Evolutionary conservation across 2,888 invertebrate genomes (phyloP).

Genomic region (Aplocera efformata): DNA sequence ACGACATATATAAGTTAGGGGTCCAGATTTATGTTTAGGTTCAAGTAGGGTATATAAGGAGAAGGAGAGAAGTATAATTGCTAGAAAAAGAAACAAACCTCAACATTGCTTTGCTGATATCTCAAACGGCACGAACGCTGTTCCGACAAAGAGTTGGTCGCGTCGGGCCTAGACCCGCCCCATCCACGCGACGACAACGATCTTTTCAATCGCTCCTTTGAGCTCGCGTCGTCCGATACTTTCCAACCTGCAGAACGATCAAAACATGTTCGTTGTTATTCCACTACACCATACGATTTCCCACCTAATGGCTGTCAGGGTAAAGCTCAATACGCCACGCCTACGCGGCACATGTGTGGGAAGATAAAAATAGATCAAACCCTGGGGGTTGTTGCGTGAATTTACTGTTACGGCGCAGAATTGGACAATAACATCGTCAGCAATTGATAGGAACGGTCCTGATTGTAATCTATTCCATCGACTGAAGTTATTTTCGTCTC

Average conservation of each 20-base stretch:
- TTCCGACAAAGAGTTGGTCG: slow-evolving; percentile 83
- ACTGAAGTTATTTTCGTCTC: slow-evolving; percentile 23
- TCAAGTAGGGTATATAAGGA: no score
- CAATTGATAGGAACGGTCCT: slow-evolving; percentile 29
- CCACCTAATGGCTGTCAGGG: slow-evolving; percentile 11
- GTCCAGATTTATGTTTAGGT: no score
- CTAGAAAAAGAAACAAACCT: slow-evolving; percentile 82
- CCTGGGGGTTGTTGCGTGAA: slow-evolving; percentile 31
- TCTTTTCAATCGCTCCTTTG: slow-evolving; percentile 81
- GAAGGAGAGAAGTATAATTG: no score
- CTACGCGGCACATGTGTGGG: slow-evolving; percentile 21
- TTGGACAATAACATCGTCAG: slow-evolving; percentile 32
- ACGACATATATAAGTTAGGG: no score
- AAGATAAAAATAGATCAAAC: slow-evolving; percentile 34
- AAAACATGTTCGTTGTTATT: slow-evolving; percentile 10
- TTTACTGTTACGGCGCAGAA: slow-evolving; percentile 30
- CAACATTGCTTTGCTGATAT: slow-evolving; percentile 95
- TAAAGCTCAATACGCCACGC: slow-evolving; percentile 22
- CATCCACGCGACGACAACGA: slow-evolving; percentile 81
- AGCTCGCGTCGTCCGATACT: slow-evolving; percentile 87
- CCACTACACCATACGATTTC: slow-evolving; percentile 8
- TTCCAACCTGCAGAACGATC: slow-evolving; percentile 85
- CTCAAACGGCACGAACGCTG: slow-evolving; percentile 87
- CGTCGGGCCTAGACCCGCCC: slow-evolving; percentile 80
- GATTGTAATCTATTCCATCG: slow-evolving; percentile 29